Evolutionary conservation across 2,888 invertebrate species (phyloP), one percentile per base, ranked within the genome.

Genomic region (Epinotia demarniana): DNA sequence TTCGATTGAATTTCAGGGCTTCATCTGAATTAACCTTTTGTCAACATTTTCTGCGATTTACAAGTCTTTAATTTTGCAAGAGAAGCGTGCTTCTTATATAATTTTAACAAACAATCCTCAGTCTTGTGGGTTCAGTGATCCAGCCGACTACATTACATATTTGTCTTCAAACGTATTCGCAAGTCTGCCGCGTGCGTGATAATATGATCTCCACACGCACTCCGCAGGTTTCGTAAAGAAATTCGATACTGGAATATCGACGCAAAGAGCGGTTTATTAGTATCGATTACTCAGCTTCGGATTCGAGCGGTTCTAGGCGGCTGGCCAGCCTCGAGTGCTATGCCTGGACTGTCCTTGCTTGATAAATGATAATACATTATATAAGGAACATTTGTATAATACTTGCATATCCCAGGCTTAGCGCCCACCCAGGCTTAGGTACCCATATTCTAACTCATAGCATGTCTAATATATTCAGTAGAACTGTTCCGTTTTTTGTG

Each of bases 241-340:
- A 83, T 81, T 74, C 80, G 82, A 84, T 87, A 85, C 84, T 81
- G 78, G 81, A 81, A 81, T 83, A 81, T 82, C 80, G 81, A 82
- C 78, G 78, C 77, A 76, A 75, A 75, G 67, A 72, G 72, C 64
- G 80, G 77, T 58, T 77, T 77, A 78, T 78, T 78, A 72, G 76
- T 81, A 84, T 84, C 80, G 81, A 84, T 85, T 83, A 82, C 79
- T 58, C 72, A 73, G 78, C 76, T 84, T 83, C 84, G 82, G 80
- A 83, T 85, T 83, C 66, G 73, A 84, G 84, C 85, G 81, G 87
- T 85, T 86, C 70, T 71, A 81, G 80, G 83, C 82, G 79, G 81
- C 77, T 69, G 77, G 74, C 79, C 78, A 79, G 73, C 78, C 81
- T 79, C 79, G 79, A 57, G 68, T 61, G 73, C 53, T 33, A 33